These are phyloP conservation scores for Chaetodon trifascialis DNA, from an alignment of 2,113 vertebrate genomes.

Conservation along the genomic window DNA sequence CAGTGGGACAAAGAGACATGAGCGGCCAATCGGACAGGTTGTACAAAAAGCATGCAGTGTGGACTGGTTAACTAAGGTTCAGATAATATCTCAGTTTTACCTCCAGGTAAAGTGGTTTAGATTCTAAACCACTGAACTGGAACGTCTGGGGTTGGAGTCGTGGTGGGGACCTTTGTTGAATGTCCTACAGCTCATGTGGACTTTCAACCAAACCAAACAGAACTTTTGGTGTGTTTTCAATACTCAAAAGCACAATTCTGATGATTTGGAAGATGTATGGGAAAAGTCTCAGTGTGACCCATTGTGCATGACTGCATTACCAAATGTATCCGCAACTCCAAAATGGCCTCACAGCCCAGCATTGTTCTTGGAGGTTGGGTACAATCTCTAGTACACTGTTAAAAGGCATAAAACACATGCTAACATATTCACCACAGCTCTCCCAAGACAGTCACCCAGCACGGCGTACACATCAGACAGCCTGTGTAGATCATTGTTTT, in stretches of 20 bases:
- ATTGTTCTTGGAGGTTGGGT: not conserved
- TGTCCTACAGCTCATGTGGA: too few relatives aligned
- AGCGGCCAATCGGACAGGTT: not conserved
- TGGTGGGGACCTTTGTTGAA: too few relatives aligned
- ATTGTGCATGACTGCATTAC: too few relatives aligned
- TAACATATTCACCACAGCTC: slow-evolving; percentile 8
- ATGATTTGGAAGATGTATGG: not conserved
- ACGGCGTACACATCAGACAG: slow-evolving; percentile 16
- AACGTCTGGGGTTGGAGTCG: too few relatives aligned
- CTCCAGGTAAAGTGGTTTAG: too few relatives aligned
- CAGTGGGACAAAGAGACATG: not conserved
- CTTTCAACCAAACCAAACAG: too few relatives aligned
- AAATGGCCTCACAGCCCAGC: not conserved
- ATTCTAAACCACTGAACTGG: too few relatives aligned
- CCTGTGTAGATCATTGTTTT: slow-evolving; percentile 10
- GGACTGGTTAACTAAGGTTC: not conserved
- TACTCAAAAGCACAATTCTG: too few relatives aligned
- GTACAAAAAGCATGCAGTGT: not conserved
- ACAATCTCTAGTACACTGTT: not conserved
- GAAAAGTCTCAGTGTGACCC: not conserved
- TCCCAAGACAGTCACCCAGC: slow-evolving; percentile 34
- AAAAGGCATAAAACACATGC: slow-evolving; percentile 31
- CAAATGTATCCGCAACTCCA: not conserved
- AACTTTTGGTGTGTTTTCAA: too few relatives aligned
- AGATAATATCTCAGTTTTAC: too few relatives aligned